Base-by-base conservation (phyloP, 2,113 vertebrate species). In the Ochotona princeps region DNA sequence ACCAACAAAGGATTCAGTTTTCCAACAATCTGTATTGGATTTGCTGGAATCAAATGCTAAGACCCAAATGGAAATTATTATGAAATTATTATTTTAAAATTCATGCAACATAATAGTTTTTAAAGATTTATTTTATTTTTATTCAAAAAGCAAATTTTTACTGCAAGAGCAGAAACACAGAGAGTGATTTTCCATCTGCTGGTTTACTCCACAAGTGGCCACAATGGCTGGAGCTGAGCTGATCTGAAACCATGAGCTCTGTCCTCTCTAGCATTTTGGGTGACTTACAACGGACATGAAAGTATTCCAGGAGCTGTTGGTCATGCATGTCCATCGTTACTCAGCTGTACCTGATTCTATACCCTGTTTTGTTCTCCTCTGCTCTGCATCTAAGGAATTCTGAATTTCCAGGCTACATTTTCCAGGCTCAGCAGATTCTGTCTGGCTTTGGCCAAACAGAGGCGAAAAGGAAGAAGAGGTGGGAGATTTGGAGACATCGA, bases 1-100 rank as follows among this genome's bases (percentile, higher is more conserved):
- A 81, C 61, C 67, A 87, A n/a, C 2, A 84, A 81, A 91, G 87
- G 3, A 73, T 90, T 63, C 14, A 23, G 25, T 85, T 74, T 79
- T 91, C 11, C 26, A 88, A 74, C 23, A 75, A 74, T 2, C 23
- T 88, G 3, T 63, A 73, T 70, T 30, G 54, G 15, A 57, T 15
- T 57, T 57, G 9, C 51, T 67, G 6, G 14, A 5, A 66, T 72
- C 21, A 57, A 85, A 83, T n/a, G 23, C 20, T 90, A 75, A 92
- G 47, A 35, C 9, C 76, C 32, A 81, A 84, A 54, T 30, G 28
- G 54, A 69, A 81, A 81, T 74, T 78, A 80, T 87, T 91, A 67
- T 67, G 57, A 44, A 17, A n/a, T n/a, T n/a, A 44, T 44, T 44
- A 44, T 44, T 44, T 44, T 44, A 2, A 26, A 79, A 51, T 17